Evolutionary conservation across 2,113 vertebrate species (phyloP), one percentile per base, ranked within the genome.

Genomic region (Psammodynastes pulverulentus): DNA sequence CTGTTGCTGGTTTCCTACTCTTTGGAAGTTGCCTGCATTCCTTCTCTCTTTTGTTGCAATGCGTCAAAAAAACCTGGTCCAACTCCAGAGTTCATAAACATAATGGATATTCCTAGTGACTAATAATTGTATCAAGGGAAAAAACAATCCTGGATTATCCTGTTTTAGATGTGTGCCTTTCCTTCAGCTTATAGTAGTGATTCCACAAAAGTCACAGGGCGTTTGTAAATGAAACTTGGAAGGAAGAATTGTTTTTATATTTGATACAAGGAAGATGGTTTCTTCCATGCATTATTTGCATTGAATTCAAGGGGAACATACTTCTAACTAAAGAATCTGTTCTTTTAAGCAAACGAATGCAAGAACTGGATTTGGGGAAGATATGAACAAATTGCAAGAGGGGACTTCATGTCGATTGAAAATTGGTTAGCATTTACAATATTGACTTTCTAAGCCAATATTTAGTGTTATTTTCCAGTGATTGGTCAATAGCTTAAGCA

Each of bases 11-110:
- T 0, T 84, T 26, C 67, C 94, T 93, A 58, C 92, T 90, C 24
- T n/a, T 67, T 67, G 62, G 62, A 67, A 92, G 21, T 34, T 9
- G 26, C 51, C 87, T 23, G 3, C 15, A 84, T 56, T 91, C 92
- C 90, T 88, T 29, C 46, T 45, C 21, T 86, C 53, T 48, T 89
- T 93, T 96, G 43, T 96, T 97, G 96, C 96, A 97, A 94, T 97
- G 96, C 95, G 93, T 97, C 95, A 97, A 97, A 96, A 92, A 0
- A 0, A 88, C 54, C 93, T 39, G 67, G 34, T 39, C 34, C 34
- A 79, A 87, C 67, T 94, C 91, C 0, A 51, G 29, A 0, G 7
- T 87, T 45, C 8, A 0, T 72, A 86, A 5, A 93, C 92, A 94
- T 86, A 1, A 52, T n/a, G 12, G 10, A 92, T 89, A 79, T 62